Evolutionary conservation across 2,888 invertebrate species (phyloP), one percentile per base, ranked within the genome.

Genomic region (Nemotelus pantherinus): DNA sequence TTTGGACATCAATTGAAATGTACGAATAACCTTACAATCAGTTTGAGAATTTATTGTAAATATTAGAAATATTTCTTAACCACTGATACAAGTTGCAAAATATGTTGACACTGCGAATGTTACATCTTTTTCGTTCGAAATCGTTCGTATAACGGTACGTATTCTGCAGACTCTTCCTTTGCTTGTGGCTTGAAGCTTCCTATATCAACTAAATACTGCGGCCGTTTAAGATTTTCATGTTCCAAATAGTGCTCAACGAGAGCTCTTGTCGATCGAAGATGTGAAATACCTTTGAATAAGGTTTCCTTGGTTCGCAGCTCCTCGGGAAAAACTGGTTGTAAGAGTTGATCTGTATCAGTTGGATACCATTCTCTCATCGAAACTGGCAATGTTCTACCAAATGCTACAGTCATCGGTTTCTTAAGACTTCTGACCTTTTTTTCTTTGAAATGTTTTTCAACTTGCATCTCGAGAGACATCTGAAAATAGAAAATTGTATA

Each of bases 211-310:
- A 87, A 80, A 77, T 85, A 87, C 53, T 79, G 77, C 1, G 87
- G 87, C 3, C 83, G 82, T 9, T 82, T 79, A 25, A 87, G 70
- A 45, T 81, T 76, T 2, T 85, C 84, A 77, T 84, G 83, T 25
- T 82, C 80, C 48, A 83, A 80, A 77, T 85, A 86, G 79, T 85
- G 84, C 2, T 86, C 84, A 4, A 85, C 81, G 0, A 87, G 78
- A 0, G 83, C 83, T 47, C 84, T 84, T 0, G 86, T 85, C 43
- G 87, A 85, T 47, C 86, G 84, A 65, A 87, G 82, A 81, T 87
- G 87, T 0, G 84, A 82, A 25, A 87, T 87, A 72, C 87, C 87
- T 47, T 85, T 85, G 74, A 87, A 87, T 7, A 87, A 82, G 78
- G 83, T 83, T 70, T 86, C 83, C 2, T 84, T 83, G 2, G 85